A percentile compares a stretch with the other conserved stretches of the same genome.
phyloP scores from a whole-genome alignment of 2,113 vertebrate species.

The Galeopterus variegatus region DNA sequence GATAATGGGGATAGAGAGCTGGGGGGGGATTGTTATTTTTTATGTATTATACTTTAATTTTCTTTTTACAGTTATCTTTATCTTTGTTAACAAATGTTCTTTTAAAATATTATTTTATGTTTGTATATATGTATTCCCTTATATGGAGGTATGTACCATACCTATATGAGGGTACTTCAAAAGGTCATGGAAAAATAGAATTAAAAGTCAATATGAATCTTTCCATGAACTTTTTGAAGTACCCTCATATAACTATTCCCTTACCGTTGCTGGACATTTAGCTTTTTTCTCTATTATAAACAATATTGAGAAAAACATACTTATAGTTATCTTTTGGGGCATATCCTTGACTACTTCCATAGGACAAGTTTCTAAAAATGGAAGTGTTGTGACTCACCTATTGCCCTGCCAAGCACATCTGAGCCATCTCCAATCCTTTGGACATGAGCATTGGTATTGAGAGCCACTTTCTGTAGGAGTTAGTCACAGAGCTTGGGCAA shows the following conservation, averaged over 20 bases:
- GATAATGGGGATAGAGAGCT: not conserved
- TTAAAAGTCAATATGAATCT: too few species aligned
- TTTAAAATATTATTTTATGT: constrained; percentile 41
- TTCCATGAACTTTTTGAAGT: too few species aligned
- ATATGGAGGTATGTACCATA: not conserved
- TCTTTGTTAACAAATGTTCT: not conserved
- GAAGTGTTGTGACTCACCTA: not conserved
- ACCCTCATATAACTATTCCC: not conserved
- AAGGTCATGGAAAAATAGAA: too few species aligned
- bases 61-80: constrained; percentile 29
- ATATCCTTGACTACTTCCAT: constrained; percentile 8
- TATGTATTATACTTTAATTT: not conserved
- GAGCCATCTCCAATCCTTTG: not conserved
- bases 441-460: not conserved
- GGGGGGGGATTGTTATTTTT: not conserved
- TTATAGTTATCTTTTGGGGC: not conserved
- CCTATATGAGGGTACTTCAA: not conserved
- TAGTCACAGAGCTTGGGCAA: not conserved
- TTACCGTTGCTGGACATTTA: not conserved
- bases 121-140: not conserved
- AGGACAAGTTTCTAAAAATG: constrained; percentile 25
- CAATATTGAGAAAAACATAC: not conserved
- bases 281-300: not conserved
- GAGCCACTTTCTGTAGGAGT: not conserved
- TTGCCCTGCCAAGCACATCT: not conserved